These are phyloP conservation scores for Drosophila anceps DNA, from an alignment of 2,888 invertebrate genomes.

Conservation along the genomic window DNA sequence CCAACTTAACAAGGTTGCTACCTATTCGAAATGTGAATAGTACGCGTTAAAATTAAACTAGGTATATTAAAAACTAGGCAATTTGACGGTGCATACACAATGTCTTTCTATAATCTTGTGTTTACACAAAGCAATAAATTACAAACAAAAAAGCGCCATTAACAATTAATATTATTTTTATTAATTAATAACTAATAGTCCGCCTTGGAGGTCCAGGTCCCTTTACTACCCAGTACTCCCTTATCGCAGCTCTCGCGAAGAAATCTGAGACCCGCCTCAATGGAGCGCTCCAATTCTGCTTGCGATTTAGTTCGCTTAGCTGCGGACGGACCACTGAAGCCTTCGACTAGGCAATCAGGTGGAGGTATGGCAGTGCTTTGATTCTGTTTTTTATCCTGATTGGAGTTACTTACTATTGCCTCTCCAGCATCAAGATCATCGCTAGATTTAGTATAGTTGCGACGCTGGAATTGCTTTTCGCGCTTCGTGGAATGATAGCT, in stretches of 20 bases:
- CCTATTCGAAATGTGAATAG: constrained; percentile 25
- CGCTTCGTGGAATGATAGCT: constrained; percentile 70
- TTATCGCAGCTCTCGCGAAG: constrained; percentile 87
- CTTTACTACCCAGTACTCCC: constrained; percentile 80
- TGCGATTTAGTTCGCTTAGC: constrained; percentile 67
- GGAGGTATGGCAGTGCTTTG: constrained; percentile 88
- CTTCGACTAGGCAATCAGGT: constrained; percentile 88
- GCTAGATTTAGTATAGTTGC: constrained; percentile 53
- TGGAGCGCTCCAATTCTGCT: constrained; percentile 86
- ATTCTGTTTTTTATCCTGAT: constrained; percentile 14
- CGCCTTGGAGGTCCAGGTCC: constrained; percentile 84
- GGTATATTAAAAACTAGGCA: constrained; percentile 30
- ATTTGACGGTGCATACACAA: constrained; percentile 38
- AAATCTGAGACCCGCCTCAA: constrained; percentile 87
- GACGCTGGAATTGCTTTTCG: constrained; percentile 75
- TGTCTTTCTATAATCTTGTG: constrained; percentile 60
- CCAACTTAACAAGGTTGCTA: constrained; percentile 24
- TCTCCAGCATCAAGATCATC: constrained; percentile 17
- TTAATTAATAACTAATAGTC: constrained; percentile 75
- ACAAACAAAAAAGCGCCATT: constrained; percentile 13
- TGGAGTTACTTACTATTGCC: constrained; percentile 14
- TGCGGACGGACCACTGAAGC: constrained; percentile 71
- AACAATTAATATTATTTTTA: neutral
- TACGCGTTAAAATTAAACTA: constrained; percentile 18
- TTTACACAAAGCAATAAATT: constrained; percentile 72